phyloP scores from a whole-genome alignment of 2,888 invertebrate genomes.

The Macrosiphum euphorbiae region DNA sequence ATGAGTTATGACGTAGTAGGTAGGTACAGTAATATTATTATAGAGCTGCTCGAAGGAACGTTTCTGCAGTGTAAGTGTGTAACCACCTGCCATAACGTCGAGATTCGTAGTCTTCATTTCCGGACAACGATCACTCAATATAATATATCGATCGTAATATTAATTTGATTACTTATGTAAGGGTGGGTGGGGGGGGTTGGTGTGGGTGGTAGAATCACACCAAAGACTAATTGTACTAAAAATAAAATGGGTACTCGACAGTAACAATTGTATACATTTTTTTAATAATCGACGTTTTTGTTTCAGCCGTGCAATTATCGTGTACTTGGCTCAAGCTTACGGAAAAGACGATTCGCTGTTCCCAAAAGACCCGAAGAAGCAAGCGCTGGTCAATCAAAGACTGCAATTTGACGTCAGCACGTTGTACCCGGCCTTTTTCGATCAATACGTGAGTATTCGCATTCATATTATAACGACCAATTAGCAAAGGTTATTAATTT shows the following conservation, averaged over 20 bases:
- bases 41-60: background rate
- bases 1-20: too few species aligned
- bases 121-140: background rate
- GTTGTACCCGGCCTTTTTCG: conserved; percentile 79
- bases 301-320: conserved; percentile 81
- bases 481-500: conserved; percentile 1
- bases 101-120: background rate
- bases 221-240: background rate
- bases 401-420: conserved; percentile 86
- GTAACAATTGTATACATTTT: background rate
- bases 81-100: background rate
- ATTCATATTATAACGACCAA: background rate
- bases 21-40: background rate
- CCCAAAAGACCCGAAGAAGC: conserved; percentile 83
- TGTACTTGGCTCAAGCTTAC: conserved; percentile 85
- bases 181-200: background rate
- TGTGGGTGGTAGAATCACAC: background rate
- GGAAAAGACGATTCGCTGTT: conserved; percentile 82
- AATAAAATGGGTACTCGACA: too few species aligned
- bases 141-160: background rate
- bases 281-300: background rate
- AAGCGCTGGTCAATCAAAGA: conserved; percentile 83
- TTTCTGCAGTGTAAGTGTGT: background rate
- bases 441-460: conserved; percentile 78
- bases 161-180: background rate